Percentiles rank a stretch among this genome's conserved stretches.
Evolutionary conservation across 2,888 invertebrate species (phyloP).

Genomic region (Calliopum simillimum): DNA sequence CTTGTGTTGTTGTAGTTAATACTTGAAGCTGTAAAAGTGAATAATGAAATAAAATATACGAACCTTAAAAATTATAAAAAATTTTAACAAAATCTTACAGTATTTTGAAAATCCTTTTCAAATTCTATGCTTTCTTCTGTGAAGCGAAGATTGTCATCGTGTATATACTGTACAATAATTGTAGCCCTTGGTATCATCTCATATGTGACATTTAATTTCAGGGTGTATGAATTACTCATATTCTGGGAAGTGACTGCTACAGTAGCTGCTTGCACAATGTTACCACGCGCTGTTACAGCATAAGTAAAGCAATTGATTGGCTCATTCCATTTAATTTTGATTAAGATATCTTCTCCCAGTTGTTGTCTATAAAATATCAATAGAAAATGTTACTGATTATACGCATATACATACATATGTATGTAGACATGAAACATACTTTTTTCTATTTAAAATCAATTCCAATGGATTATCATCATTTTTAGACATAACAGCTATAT

Average conservation of each 20-base stretch:
- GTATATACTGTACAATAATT: slow-evolving; percentile 82
- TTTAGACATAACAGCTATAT: no score
- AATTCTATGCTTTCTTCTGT: slow-evolving; percentile 85
- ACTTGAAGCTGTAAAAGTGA: slow-evolving; percentile 75
- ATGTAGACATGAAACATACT: no score
- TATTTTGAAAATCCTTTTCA: slow-evolving; percentile 82
- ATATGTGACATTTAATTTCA: slow-evolving; percentile 79
- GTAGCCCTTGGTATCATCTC: slow-evolving; percentile 88
- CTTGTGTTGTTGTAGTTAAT: slow-evolving; percentile 74
- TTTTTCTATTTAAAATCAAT: no score
- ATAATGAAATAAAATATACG: neutral
- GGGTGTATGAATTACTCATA: slow-evolving; percentile 68
- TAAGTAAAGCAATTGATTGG: no score
- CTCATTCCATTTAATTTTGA: no score
- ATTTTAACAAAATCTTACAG: slow-evolving; percentile 69
- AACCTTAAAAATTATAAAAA: neutral
- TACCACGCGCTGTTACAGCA: slow-evolving; percentile 26
- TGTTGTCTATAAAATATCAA: no score
- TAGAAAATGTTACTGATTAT: no score
- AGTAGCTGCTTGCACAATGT: slow-evolving; percentile 69
- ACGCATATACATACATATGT: no score
- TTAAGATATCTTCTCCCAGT: no score
- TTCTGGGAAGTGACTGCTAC: slow-evolving; percentile 70
- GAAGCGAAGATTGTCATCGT: slow-evolving; percentile 82
- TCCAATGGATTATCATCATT: no score